Evolutionary conservation across 2,888 invertebrate species (phyloP), one percentile per base, ranked within the genome.

Genomic region (Dimorphilus gyrociliatus): DNA sequence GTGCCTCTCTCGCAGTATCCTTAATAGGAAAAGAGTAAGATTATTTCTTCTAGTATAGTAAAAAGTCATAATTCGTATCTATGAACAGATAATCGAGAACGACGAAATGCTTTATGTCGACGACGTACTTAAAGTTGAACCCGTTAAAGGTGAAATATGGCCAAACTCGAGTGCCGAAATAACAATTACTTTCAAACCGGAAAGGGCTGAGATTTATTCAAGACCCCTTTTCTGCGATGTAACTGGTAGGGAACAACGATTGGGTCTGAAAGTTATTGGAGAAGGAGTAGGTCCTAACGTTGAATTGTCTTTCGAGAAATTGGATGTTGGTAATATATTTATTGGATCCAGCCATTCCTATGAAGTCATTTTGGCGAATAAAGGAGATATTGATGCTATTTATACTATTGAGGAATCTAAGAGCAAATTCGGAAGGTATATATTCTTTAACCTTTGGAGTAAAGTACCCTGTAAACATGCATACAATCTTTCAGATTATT

Each of bases 271-370:
- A 19, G 46, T 63, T 23, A 48, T 50, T 16, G 63, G 60, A 4
- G 52, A 55, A 23, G 63, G 60, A n/a, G 41, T 50, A n/a, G 63
- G 63, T 25, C 60, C 63, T 8, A 49, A 47, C 32, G 50, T 62
- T 3, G 49, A 59, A 39, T 51, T 62, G 26, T 60, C 60, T 3
- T 50, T 53, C 30, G 52, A 60, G 27, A 40, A 40, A 4, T 40
- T 63, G 18, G 60, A 63, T 34, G 50, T 63, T 48, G 61, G 63
- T 12, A 55, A 57, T 36, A 56, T 63, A 18, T 62, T 62, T 37
- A 53, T 63, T 34, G 51, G 53, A 30, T 58, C 60, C 3, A 52
- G 43, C 12, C 61, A 63, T 41, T 42, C 44, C 6, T 63, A 60
- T 41, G 63, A 63, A 39, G 48, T 63, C 12, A 51, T 63, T 6